Evolutionary conservation across 2,797 vertebrate genomes (phyloP).

Genomic region (Diceros bicornis): DNA sequence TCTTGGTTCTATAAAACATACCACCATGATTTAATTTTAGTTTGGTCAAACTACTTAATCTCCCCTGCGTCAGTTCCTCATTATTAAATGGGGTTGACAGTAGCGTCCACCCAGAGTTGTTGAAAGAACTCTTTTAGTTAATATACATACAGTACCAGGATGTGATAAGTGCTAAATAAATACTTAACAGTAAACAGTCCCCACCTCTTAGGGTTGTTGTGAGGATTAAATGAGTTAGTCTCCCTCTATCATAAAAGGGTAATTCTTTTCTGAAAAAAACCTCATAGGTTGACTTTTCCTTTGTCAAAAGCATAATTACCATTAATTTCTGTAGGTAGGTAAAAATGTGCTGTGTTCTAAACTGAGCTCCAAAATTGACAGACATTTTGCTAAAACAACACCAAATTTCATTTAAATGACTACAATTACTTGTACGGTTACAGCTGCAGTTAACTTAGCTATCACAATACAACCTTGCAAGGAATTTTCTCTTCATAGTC

Average conservation of each 20-base stretch:
- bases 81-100: not conserved
- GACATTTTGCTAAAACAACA: constrained; percentile 20
- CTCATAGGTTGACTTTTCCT: not conserved
- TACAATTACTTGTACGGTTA: not conserved
- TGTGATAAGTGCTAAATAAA: not conserved
- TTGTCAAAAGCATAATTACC: not conserved
- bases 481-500: not conserved
- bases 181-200: not conserved
- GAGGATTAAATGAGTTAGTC: constrained; percentile 12
- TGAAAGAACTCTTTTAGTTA: constrained; percentile 33
- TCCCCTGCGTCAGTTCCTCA: not conserved
- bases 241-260: not conserved
- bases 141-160: not conserved
- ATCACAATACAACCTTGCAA: not conserved
- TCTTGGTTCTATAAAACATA: not conserved
- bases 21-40: constrained; percentile 38
- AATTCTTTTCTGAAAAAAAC: constrained; percentile 5
- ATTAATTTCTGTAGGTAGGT: constrained; percentile 45
- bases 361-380: constrained; percentile 5
- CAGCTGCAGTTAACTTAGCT: not conserved
- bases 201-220: not conserved
- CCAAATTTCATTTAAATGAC: not conserved
- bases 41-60: not conserved
- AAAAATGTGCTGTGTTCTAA: not conserved
- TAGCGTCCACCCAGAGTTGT: not conserved